Evolutionary conservation across 2,113 vertebrate genomes (phyloP).

Genomic region (Xiphias gladius): DNA sequence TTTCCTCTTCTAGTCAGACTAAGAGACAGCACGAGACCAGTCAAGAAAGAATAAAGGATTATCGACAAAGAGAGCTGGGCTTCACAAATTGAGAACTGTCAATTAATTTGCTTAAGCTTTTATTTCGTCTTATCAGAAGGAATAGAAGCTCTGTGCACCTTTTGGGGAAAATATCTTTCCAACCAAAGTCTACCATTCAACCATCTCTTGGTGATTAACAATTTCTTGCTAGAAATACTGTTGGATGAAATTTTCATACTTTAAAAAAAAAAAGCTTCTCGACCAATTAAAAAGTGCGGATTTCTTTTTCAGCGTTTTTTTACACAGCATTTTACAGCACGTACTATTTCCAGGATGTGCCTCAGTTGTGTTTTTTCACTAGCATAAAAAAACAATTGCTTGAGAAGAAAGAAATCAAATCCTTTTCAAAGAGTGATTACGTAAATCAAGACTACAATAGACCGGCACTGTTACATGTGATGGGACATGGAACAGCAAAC

Average conservation of each 20-base stretch:
- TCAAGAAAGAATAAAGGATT: conserved; percentile 43
- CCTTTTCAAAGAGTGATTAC: conserved; percentile 12
- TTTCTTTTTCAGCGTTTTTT: not conserved
- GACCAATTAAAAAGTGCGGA: not conserved
- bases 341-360: not conserved
- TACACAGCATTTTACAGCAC: not conserved
- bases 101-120: conserved; percentile 51
- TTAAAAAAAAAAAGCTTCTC: not conserved
- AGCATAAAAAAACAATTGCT: conserved; percentile 11
- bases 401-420: conserved; percentile 19
- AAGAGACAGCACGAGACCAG: conserved; percentile 16
- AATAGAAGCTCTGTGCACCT: conserved; percentile 21
- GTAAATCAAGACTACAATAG: conserved; percentile 21
- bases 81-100: conserved; percentile 40
- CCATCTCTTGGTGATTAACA: not conserved
- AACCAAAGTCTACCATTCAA: not conserved
- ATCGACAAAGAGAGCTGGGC: conserved; percentile 39
- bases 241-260: not conserved
- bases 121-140: conserved; percentile 46
- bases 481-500: conserved; percentile 21
- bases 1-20: conserved; percentile 30
- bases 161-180: conserved; percentile 9
- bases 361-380: not conserved
- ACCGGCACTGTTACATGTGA: not conserved
- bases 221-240: not conserved